A percentile compares a stretch with the other conserved stretches of the same genome.
phyloP scores from a whole-genome alignment of 2,797 vertebrate genomes.

The Anomalospiza imberbis region DNA sequence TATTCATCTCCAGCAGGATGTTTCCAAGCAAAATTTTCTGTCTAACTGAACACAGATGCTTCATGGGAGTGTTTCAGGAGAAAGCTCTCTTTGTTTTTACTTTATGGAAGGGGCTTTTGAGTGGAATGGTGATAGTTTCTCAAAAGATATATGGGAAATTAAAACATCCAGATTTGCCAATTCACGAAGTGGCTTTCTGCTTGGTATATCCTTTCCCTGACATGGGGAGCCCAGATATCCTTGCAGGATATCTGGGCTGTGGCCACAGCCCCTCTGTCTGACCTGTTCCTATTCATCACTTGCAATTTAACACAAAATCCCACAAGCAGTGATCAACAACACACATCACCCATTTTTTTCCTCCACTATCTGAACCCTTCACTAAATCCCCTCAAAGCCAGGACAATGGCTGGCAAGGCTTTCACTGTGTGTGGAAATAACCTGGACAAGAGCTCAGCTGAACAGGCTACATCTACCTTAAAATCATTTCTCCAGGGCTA shows the following conservation, averaged over 20 bases:
- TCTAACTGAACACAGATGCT: conserved; percentile 46
- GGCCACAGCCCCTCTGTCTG: not conserved
- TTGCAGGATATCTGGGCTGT: not conserved
- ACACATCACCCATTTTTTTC: not conserved
- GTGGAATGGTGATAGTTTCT: not conserved
- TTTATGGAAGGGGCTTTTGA: not conserved
- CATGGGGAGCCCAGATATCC: not conserved
- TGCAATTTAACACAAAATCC: not conserved
- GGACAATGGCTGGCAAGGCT: not conserved
- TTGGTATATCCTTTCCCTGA: not conserved
- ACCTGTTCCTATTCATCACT: not conserved
- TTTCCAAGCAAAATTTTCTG: conserved; percentile 19
- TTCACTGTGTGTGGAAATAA: not conserved
- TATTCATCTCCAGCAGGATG: not conserved
- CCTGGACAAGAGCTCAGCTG: not conserved
- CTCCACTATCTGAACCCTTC: not conserved
- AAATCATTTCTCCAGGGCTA: not conserved
- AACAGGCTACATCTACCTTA: not conserved
- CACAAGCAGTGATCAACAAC: not conserved
- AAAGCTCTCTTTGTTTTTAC: not conserved
- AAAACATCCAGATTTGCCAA: not conserved
- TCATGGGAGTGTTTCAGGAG: not conserved
- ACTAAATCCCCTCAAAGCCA: rapidly evolving
- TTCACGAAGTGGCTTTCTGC: not conserved
- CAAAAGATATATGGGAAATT: not conserved